Conservation (phyloP, 2,113 vertebrate species). For the Pseudorasbora parva region DNA sequence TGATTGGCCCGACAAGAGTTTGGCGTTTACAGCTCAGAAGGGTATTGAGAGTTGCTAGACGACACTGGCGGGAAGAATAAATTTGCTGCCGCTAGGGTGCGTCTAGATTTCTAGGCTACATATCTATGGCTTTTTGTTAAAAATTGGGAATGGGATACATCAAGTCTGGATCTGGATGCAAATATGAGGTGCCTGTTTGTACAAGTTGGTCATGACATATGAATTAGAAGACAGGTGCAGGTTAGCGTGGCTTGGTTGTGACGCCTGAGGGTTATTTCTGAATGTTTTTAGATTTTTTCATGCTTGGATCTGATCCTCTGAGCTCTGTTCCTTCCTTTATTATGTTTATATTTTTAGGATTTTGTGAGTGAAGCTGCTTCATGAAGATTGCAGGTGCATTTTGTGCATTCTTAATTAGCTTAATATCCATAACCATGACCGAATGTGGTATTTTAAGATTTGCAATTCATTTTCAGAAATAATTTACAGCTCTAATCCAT, state of each 20-base stretch:
- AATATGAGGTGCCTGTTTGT: slow-evolving; percentile 15
- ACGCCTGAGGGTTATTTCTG: slow-evolving; percentile 27
- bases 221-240: slow-evolving; percentile 37
- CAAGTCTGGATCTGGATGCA: slow-evolving; percentile 14
- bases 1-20: no score
- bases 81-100: no score
- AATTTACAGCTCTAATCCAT: slow-evolving; percentile 20
- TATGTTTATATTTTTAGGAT: neutral
- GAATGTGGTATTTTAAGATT: slow-evolving; percentile 1
- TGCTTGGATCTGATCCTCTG: slow-evolving; percentile 2
- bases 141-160: neutral
- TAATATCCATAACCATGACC: neutral
- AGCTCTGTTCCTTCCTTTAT: neutral
- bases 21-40: no score
- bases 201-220: slow-evolving; percentile 3
- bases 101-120: no score
- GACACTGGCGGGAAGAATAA: no score
- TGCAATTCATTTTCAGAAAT: neutral
- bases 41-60: no score
- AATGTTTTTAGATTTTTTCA: neutral
- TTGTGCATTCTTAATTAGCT: neutral
- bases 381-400: slow-evolving; percentile 10
- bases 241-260: slow-evolving; percentile 38
- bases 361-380: neutral
- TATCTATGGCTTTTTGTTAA: neutral